phyloP scores from a whole-genome alignment of 2,113 vertebrate genomes.

The Tor tambroides region DNA sequence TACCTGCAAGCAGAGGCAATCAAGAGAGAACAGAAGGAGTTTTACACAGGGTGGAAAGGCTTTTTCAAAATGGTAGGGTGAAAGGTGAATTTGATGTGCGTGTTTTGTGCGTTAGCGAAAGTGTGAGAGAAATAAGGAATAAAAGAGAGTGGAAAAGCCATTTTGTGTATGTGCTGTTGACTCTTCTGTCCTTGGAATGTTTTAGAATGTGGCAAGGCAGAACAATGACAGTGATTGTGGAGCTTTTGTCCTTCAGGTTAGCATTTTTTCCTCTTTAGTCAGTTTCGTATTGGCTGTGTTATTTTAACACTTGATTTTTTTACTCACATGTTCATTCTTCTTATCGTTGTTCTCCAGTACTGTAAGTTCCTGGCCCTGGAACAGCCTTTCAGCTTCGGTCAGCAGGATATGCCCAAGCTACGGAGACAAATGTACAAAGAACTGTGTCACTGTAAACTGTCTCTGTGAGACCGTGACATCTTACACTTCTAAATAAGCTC shows the following conservation, averaged over 20 bases:
- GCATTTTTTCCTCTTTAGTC: constrained; percentile 45
- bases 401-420: constrained; percentile 91
- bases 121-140: background rate
- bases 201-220: constrained; percentile 89
- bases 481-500: constrained; percentile 25
- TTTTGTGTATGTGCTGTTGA: constrained; percentile 2
- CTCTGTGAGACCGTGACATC: constrained; percentile 75
- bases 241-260: constrained; percentile 91
- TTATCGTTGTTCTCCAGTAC: constrained; percentile 73
- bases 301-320: constrained; percentile 18
- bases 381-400: constrained; percentile 86
- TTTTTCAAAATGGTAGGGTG: constrained; percentile 89
- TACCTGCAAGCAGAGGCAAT: constrained; percentile 90
- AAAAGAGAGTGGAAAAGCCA: background rate
- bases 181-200: constrained; percentile 50
- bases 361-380: constrained; percentile 90
- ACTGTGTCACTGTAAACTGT: constrained; percentile 92
- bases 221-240: constrained; percentile 94
- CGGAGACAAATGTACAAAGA: constrained; percentile 93
- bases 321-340: constrained; percentile 4
- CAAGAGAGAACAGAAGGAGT: constrained; percentile 85
- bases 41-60: constrained; percentile 86
- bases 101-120: background rate
- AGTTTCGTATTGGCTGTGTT: background rate
- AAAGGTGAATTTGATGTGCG: background rate